These are phyloP conservation scores for Megatriorchis doriae DNA, from an alignment of 2,113 vertebrate species.

Conservation along the genomic window DNA sequence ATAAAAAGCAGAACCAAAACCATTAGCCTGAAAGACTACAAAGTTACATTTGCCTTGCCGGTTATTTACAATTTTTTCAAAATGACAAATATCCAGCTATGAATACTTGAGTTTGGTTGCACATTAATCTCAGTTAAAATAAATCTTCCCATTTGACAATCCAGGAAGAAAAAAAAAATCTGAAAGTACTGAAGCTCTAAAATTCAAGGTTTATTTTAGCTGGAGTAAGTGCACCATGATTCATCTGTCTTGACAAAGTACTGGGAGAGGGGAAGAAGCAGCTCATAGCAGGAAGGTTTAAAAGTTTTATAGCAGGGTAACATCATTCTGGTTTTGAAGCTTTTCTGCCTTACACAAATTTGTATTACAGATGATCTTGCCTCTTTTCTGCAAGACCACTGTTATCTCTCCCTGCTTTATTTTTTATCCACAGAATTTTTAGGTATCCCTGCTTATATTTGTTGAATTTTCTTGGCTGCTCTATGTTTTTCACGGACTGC, in stretches of 20 bases:
- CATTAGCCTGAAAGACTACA: neutral
- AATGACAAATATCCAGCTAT: conserved; percentile 31
- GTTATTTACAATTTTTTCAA: neutral
- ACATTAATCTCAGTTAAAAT: neutral
- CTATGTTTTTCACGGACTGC: neutral
- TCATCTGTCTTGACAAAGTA: conserved; percentile 5
- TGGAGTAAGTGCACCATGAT: neutral
- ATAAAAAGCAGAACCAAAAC: neutral
- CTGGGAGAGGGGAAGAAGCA: neutral
- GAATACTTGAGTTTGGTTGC: neutral
- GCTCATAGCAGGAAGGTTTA: neutral
- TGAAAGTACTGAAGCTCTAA: neutral
- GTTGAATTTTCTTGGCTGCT: neutral
- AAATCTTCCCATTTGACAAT: neutral
- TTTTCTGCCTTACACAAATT: conserved; percentile 28
- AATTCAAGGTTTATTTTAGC: conserved; percentile 51
- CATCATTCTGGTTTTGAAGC: neutral
- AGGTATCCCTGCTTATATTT: conserved; percentile 1
- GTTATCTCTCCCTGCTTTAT: neutral
- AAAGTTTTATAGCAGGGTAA: conserved; percentile 5
- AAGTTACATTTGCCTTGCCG: conserved; percentile 17
- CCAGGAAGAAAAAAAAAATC: neutral
- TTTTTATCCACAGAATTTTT: neutral
- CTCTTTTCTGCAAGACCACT: neutral
- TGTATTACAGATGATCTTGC: neutral